phyloP scores from a whole-genome alignment of 1,140 invertebrate genomes.

The Papilio xuthus region DNA sequence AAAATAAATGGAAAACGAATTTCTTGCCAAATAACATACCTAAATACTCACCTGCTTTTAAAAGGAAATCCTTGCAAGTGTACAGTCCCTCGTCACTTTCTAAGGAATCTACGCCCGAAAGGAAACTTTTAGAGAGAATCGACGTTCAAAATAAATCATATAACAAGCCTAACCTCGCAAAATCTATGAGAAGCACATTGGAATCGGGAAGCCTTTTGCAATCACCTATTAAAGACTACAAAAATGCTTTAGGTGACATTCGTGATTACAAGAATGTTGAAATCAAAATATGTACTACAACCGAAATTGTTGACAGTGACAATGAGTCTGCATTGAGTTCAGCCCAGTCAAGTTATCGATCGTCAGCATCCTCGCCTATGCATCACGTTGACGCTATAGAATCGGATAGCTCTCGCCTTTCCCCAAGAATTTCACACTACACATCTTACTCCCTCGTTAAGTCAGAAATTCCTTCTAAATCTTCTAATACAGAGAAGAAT shows the following conservation, averaged over 20 bases:
- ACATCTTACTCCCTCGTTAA: slow-evolving; percentile 63
- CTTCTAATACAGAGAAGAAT: slow-evolving; percentile 56
- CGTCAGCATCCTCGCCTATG: slow-evolving; percentile 85
- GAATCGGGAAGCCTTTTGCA: slow-evolving; percentile 49
- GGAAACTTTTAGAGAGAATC: slow-evolving; percentile 65
- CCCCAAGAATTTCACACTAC: slow-evolving; percentile 70
- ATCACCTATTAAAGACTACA: slow-evolving; percentile 57
- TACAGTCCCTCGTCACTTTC: slow-evolving; percentile 80
- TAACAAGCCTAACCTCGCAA: slow-evolving; percentile 50
- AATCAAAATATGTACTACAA: slow-evolving; percentile 72
- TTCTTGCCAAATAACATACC: slow-evolving; percentile 83
- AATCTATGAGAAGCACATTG: slow-evolving; percentile 68
- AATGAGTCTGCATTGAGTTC: slow-evolving; percentile 93
- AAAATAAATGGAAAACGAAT: slow-evolving; percentile 81
- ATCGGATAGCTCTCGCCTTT: slow-evolving; percentile 76
- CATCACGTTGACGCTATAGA: slow-evolving; percentile 73
- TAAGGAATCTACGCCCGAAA: slow-evolving; percentile 74
- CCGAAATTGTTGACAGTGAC: slow-evolving; percentile 87
- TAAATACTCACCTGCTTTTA: slow-evolving; percentile 93
- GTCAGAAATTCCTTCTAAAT: slow-evolving; percentile 64
- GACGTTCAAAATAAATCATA: slow-evolving; percentile 59
- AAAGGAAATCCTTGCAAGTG: slow-evolving; percentile 87
- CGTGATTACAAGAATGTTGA: slow-evolving; percentile 72
- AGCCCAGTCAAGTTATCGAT: slow-evolving; percentile 87
- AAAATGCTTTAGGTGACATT: slow-evolving; percentile 55